These are phyloP conservation scores for Enteromius viviparus DNA, from an alignment of 2,797 vertebrate genomes.

Conservation along the genomic window DNA sequence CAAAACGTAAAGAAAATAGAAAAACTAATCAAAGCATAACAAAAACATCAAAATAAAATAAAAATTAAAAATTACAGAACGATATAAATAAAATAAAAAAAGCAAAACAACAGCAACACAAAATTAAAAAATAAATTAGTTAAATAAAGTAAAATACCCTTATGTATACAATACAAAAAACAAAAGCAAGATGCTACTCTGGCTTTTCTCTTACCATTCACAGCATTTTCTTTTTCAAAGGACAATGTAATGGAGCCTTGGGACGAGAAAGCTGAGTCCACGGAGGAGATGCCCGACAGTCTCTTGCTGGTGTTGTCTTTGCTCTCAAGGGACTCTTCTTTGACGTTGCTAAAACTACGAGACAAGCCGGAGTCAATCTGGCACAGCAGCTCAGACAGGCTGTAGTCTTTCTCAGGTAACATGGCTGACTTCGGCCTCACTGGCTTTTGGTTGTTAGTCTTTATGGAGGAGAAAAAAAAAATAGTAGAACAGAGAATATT, in stretches of 20 bases:
- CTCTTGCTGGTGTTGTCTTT: constrained; percentile 87
- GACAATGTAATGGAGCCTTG: constrained; percentile 94
- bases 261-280: constrained; percentile 97
- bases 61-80: not conserved
- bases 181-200: not conserved
- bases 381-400: constrained; percentile 90
- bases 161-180: not conserved
- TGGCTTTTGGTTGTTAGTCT: constrained; percentile 70
- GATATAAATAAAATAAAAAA: not conserved
- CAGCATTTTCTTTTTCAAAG: constrained; percentile 89
- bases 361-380: constrained; percentile 95
- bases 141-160: not conserved
- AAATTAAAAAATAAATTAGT: not conserved
- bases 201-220: constrained; percentile 75
- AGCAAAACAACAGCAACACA: not conserved
- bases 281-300: constrained; percentile 94
- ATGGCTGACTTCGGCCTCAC: constrained; percentile 82
- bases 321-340: constrained; percentile 86
- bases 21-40: no score
- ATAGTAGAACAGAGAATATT: constrained; percentile 22
- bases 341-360: constrained; percentile 85
- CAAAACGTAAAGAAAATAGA: not conserved
- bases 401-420: constrained; percentile 88
- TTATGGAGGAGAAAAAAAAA: constrained; percentile 33
- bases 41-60: not conserved